Conservation (phyloP, 2,797 vertebrate species). For the Danio aesculapii region DNA sequence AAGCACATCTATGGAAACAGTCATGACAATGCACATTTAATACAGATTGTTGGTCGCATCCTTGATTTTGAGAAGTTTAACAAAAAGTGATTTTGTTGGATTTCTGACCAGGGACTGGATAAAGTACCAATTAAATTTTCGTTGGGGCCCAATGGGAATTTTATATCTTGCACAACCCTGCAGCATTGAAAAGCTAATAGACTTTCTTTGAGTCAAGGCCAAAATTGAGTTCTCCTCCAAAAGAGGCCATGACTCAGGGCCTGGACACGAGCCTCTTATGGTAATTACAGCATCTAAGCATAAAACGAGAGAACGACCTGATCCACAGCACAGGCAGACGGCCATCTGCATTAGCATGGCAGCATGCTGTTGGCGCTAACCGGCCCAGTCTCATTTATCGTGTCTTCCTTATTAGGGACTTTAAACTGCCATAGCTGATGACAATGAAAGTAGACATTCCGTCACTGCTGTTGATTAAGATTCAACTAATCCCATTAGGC, state of each 20-base stretch:
- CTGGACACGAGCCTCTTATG: constrained; percentile 43
- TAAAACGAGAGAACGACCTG: constrained; percentile 58
- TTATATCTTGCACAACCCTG: background rate
- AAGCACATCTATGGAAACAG: no score
- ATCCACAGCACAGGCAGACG: constrained; percentile 71
- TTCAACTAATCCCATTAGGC: constrained; percentile 81
- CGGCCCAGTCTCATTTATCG: constrained; percentile 77
- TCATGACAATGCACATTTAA: no score
- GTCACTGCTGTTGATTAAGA: constrained; percentile 74
- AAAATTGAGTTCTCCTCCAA: constrained; percentile 27
- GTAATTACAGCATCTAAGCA: constrained; percentile 48
- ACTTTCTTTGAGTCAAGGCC: constrained; percentile 13
- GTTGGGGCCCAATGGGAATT: background rate
- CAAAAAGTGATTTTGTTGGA: background rate
- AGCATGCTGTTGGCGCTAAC: constrained; percentile 72
- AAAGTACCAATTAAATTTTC: background rate
- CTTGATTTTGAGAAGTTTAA: no score
- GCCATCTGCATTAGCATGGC: constrained; percentile 69
- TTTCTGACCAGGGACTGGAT: background rate
- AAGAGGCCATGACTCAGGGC: constrained; percentile 26
- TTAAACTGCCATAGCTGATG: constrained; percentile 67
- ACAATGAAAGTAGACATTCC: constrained; percentile 78
- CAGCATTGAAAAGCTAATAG: constrained; percentile 25
- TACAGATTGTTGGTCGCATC: no score
- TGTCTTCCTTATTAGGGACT: constrained; percentile 81